Evolutionary conservation across 1,140 invertebrate species (phyloP).

Genomic region (Drosophila albomicans): DNA sequence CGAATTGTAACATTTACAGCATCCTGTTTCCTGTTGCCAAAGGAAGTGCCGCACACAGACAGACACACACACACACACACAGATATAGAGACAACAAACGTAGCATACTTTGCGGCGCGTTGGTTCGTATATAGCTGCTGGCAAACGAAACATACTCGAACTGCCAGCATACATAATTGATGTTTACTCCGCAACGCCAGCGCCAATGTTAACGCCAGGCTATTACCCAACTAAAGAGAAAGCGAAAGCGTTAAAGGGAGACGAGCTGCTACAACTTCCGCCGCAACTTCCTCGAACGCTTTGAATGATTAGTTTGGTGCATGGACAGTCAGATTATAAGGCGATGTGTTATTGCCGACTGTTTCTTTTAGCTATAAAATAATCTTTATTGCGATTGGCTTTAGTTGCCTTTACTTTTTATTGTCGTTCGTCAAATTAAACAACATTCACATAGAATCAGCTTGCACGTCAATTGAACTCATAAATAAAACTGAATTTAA

Average conservation of each 20-base stretch:
- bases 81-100: slow-evolving; percentile 12
- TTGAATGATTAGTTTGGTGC: slow-evolving; percentile 76
- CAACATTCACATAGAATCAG: background rate
- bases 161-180: slow-evolving; percentile 75
- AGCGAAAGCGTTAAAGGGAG: background rate
- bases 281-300: slow-evolving; percentile 71
- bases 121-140: slow-evolving; percentile 68
- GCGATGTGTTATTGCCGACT: slow-evolving; percentile 25
- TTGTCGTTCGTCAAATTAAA: slow-evolving; percentile 7
- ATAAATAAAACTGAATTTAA: slow-evolving; percentile 5
- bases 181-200: slow-evolving; percentile 49
- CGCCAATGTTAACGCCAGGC: background rate
- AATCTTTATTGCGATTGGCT: slow-evolving; percentile 48
- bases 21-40: slow-evolving; percentile 75
- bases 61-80: slow-evolving; percentile 12
- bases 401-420: slow-evolving; percentile 16
- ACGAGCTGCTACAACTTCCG: slow-evolving; percentile 41
- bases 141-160: slow-evolving; percentile 37
- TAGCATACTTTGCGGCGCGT: slow-evolving; percentile 80
- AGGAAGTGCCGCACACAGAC: slow-evolving; percentile 53
- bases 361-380: slow-evolving; percentile 60
- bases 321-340: slow-evolving; percentile 16
- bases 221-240: slow-evolving; percentile 12
- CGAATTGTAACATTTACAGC: slow-evolving; percentile 81
- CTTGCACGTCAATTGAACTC: background rate